These are phyloP conservation scores for Tetragnatha versicolor DNA, from an alignment of 1,140 invertebrate genomes.

Conservation along the genomic window DNA sequence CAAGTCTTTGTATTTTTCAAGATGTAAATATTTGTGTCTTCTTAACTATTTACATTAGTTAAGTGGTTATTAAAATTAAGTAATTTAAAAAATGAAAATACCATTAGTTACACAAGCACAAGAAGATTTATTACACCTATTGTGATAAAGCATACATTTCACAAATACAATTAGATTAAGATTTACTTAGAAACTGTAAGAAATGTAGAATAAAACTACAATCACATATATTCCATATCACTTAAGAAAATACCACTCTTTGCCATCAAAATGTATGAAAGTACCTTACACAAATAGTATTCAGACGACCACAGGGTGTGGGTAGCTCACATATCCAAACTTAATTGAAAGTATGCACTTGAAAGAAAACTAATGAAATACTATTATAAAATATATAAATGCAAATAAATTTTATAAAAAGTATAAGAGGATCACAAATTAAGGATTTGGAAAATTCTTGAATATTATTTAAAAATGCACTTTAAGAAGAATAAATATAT, in stretches of 20 bases:
- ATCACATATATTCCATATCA: slow-evolving; percentile 1
- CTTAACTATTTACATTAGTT: too few species aligned
- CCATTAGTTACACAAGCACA: background rate
- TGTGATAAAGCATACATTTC: slow-evolving; percentile 3
- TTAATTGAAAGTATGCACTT: too few species aligned
- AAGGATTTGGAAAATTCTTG: too few species aligned
- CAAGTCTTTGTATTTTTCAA: too few species aligned
- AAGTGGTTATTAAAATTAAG: too few species aligned
- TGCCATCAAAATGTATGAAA: slow-evolving; percentile 27
- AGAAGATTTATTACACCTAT: slow-evolving; percentile 26
- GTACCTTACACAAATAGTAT: slow-evolving; percentile 14
- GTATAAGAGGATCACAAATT: too few species aligned
- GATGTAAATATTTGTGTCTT: too few species aligned
- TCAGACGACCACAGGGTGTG: slow-evolving; percentile 4
- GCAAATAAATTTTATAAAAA: too few species aligned
- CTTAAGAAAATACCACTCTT: slow-evolving; percentile 18
- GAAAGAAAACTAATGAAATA: too few species aligned
- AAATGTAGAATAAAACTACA: slow-evolving; percentile 15
- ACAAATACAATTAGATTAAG: slow-evolving; percentile 10
- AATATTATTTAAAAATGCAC: too few species aligned
- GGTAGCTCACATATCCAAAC: background rate
- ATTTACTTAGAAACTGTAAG: slow-evolving; percentile 22
- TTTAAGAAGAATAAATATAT: too few species aligned
- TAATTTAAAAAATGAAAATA: background rate
- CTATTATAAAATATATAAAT: too few species aligned